Percentiles rank a stretch among this genome's conserved stretches.
Conservation (phyloP, 1,140 invertebrate genomes). For the Steinernema feltiae region DNA sequence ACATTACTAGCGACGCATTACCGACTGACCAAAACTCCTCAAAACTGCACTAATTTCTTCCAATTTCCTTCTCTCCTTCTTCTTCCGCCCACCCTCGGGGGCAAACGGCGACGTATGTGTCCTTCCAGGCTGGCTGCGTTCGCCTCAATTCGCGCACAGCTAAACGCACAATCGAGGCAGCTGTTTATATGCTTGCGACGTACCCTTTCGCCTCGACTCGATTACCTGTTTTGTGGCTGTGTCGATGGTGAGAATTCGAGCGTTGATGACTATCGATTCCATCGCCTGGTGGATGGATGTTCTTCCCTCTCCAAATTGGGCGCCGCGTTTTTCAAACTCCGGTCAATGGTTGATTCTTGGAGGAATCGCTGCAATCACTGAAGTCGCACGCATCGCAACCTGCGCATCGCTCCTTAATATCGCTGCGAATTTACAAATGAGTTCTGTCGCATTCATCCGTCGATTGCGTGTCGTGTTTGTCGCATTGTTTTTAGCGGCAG, state of each 20-base stretch:
- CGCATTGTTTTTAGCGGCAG: too few relatives aligned
- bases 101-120: not conserved
- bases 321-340: not conserved
- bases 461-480: not conserved
- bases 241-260: not conserved
- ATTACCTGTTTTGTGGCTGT: conserved; percentile 7
- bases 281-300: not conserved
- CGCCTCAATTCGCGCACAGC: not conserved
- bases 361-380: not conserved
- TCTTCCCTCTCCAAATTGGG: not conserved
- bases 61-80: not conserved
- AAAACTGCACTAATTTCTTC: not conserved
- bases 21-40: not conserved
- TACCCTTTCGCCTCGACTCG: not conserved
- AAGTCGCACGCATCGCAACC: not conserved
- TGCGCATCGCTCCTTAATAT: not conserved
- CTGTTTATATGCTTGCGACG: not conserved
- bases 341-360: not conserved
- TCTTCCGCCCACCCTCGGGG: not conserved
- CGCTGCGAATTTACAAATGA: not conserved
- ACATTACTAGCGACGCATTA: not conserved
- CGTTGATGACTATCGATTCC: conserved; percentile 9
- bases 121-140: not conserved
- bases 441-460: not conserved
- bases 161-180: not conserved